phyloP scores from a whole-genome alignment of 1,140 invertebrate species.

The Euwallacea similis region DNA sequence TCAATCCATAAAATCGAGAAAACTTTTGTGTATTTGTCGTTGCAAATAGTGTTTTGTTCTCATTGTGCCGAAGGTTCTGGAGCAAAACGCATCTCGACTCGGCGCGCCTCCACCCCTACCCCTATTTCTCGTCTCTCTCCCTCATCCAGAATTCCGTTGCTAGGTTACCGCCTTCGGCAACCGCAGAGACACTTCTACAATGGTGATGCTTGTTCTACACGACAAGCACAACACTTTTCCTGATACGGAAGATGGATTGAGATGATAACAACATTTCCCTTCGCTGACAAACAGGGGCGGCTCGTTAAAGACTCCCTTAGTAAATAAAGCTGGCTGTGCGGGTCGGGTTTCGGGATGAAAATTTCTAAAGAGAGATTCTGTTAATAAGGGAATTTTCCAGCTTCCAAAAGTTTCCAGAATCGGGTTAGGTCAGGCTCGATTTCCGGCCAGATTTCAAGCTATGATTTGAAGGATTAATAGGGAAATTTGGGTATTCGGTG shows the following conservation, averaged over 20 bases:
- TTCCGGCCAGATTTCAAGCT: too few relatives aligned
- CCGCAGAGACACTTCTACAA: conserved; percentile 54
- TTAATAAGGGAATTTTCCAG: too few relatives aligned
- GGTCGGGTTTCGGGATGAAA: too few relatives aligned
- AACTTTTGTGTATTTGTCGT: conserved; percentile 14
- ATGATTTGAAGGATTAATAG: too few relatives aligned
- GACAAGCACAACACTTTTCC: conserved; percentile 52
- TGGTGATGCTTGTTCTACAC: conserved; percentile 55
- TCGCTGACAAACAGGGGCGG: conserved; percentile 20
- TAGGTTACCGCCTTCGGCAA: conserved; percentile 51
- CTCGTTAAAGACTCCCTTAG: conserved; percentile 13
- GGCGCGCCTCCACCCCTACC: conserved; percentile 40
- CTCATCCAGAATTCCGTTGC: conserved; percentile 44
- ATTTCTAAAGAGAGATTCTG: too few relatives aligned
- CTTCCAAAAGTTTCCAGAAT: too few relatives aligned
- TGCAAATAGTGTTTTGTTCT: background rate
- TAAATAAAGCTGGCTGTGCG: too few relatives aligned
- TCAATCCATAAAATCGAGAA: too few relatives aligned
- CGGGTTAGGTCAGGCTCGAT: too few relatives aligned
- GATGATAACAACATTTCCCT: conserved; percentile 52
- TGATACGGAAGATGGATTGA: conserved; percentile 53
- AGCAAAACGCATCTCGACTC: conserved; percentile 14
- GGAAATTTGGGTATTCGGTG: too few relatives aligned
- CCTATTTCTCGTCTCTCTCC: conserved; percentile 25
- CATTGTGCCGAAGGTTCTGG: conserved; percentile 9